Evolutionary conservation across 2,113 vertebrate genomes (phyloP).

Genomic region (Myxocyprinus asiaticus): DNA sequence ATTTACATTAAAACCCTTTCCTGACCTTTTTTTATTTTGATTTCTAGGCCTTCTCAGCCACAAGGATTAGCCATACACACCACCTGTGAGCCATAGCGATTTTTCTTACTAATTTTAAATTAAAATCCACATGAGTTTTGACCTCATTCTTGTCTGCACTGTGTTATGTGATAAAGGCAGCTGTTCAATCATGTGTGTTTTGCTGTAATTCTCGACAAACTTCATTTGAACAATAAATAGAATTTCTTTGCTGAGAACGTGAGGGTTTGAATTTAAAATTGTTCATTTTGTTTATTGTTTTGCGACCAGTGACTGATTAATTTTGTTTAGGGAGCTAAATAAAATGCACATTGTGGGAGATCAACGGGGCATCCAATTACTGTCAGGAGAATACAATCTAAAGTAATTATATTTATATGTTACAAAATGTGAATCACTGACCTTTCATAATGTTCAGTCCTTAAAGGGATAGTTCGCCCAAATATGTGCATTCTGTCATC

Average conservation of each 20-base stretch:
- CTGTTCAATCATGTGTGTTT: slow-evolving; percentile 80
- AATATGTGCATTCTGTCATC: too few species aligned
- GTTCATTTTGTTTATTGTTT: not conserved
- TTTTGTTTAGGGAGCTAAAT: not conserved
- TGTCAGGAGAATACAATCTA: too few species aligned
- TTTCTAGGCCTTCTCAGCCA: slow-evolving; percentile 63
- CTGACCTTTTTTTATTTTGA: not conserved
- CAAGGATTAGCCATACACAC: slow-evolving; percentile 69
- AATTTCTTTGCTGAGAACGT: slow-evolving; percentile 75
- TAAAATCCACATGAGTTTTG: slow-evolving; percentile 70
- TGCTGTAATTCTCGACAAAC: slow-evolving; percentile 80
- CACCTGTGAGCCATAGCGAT: slow-evolving; percentile 77
- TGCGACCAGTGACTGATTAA: not conserved
- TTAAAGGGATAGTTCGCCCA: too few species aligned
- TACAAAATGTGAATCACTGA: not conserved
- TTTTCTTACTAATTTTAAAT: slow-evolving; percentile 9
- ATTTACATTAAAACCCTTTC: too few species aligned
- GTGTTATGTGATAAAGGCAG: slow-evolving; percentile 82
- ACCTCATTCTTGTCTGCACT: slow-evolving; percentile 77
- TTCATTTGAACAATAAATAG: slow-evolving; percentile 77
- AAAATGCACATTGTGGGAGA: too few species aligned
- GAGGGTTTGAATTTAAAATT: slow-evolving; percentile 40
- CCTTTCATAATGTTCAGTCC: not conserved
- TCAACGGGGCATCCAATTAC: too few species aligned
- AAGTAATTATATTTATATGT: not conserved